Base-by-base conservation (phyloP, 1,140 invertebrate species). In the Formica selysi region DNA sequence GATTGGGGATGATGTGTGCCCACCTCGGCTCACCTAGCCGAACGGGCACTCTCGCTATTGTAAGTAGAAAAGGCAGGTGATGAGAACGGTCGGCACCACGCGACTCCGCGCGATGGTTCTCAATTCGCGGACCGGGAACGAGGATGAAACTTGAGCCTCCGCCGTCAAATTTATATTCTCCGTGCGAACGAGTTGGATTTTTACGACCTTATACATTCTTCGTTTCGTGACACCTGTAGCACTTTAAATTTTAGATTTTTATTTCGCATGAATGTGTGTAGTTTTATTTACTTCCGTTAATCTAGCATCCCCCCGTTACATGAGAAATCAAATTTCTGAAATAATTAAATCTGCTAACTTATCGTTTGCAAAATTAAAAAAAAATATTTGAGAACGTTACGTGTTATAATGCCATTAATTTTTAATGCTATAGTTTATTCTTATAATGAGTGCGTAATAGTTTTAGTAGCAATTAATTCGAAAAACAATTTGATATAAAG, bases 11-110 rank as follows among this genome's bases (percentile, higher is more conserved):
- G 86, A 85, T 76, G 91, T 90, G 86, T 89, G 78, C 68, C 76
- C 67, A 89, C 89, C 91, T 91, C 85, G 86, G 79, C 89, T 93
- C 89, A 93, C 92, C 92, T 91, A 94, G 93, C 84, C 91, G 92
- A 89, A 90, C 90, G 88, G 89, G 89, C 87, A 88, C 89, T 90
- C 89, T 88, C 89, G 88, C 85, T 84, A 92, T 95, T 95, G 94
- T 95, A 87, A 73, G 86, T 85, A 87, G 89, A 84, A 89, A 90
- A 92, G 93, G 95, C 95, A 95, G 95, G 94, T 95, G 95, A 95
- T 95, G 94, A 94, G 93, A 93, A 95, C 94, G 93, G 94, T 94
- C 94, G 94, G 91, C 86, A 95, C 93, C 94, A 94, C 93, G 93
- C 94, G 94, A 95, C 94, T 95, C 91, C 86, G 78, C 76, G 59